Evolutionary conservation across 35 echinoderm and acorn worm species (phyloP).

Genomic region (Nesometra sesokonis): DNA sequence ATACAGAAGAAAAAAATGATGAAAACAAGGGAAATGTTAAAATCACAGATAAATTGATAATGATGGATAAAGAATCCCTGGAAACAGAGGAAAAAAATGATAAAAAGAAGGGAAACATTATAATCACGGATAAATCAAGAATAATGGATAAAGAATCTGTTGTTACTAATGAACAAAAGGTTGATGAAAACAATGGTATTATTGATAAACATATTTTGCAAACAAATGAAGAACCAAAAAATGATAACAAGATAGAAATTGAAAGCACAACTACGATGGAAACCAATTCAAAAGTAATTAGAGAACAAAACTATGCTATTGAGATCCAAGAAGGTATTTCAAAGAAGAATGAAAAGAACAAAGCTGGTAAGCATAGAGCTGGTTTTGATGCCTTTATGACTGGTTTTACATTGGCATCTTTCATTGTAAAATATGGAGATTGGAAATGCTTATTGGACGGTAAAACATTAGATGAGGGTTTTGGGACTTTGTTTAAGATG

Average conservation of each 20-base stretch:
- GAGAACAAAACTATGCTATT: too few relatives aligned
- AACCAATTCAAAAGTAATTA: too few relatives aligned
- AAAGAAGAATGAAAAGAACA: background rate
- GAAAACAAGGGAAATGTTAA: background rate
- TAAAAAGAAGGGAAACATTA: background rate
- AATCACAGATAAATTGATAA: background rate
- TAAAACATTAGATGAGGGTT: background rate
- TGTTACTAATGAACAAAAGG: too few relatives aligned
- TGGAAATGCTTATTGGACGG: background rate
- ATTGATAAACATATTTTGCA: too few relatives aligned
- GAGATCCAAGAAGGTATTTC: background rate
- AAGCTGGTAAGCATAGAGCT: constrained; percentile 66
- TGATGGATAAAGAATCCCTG: background rate
- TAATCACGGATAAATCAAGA: background rate
- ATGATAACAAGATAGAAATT: background rate
- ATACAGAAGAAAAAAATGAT: background rate
- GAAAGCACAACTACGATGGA: too few relatives aligned
- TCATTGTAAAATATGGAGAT: constrained; percentile 21
- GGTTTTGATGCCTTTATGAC: constrained; percentile 99
- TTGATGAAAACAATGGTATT: too few relatives aligned
- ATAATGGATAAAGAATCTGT: too few relatives aligned
- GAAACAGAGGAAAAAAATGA: background rate
- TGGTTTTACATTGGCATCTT: constrained; percentile 59
- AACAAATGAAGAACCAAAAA: background rate
- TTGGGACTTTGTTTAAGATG: constrained; percentile 23